These are phyloP conservation scores for Eclectus roratus DNA, from an alignment of 2,113 vertebrate genomes.

Conservation along the genomic window DNA sequence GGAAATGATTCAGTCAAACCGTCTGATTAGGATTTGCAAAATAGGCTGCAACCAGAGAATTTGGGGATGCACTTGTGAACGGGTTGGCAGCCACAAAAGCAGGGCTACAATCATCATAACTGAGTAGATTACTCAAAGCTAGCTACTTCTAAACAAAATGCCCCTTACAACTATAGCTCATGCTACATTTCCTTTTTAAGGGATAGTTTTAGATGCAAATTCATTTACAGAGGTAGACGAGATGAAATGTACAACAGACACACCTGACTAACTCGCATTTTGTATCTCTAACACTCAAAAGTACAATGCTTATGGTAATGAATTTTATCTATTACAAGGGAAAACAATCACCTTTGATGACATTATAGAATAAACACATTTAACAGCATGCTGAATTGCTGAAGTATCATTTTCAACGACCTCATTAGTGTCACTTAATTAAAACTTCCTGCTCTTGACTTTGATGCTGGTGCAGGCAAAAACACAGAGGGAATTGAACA, in stretches of 20 bases:
- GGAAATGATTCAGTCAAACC: neutral
- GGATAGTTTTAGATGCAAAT: slow-evolving; percentile 68
- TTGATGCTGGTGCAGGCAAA: slow-evolving; percentile 87
- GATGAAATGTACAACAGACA: slow-evolving; percentile 58
- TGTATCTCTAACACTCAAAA: slow-evolving; percentile 74
- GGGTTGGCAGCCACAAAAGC: neutral
- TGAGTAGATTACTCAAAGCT: slow-evolving; percentile 13
- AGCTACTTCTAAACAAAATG: slow-evolving; percentile 44
- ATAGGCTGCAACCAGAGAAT: neutral
- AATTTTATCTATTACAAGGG: slow-evolving; percentile 83
- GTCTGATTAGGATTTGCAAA: neutral
- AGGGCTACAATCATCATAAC: neutral
- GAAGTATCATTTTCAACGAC: slow-evolving; percentile 90
- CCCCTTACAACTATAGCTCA: slow-evolving; percentile 6
- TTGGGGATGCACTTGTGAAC: neutral
- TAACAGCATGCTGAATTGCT: slow-evolving; percentile 87
- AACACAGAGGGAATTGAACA: slow-evolving; percentile 86
- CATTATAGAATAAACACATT: slow-evolving; percentile 94
- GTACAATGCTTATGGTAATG: slow-evolving; percentile 84
- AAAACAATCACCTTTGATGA: slow-evolving; percentile 88
- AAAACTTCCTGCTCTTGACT: slow-evolving; percentile 93
- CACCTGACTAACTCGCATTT: slow-evolving; percentile 79
- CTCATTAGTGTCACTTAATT: slow-evolving; percentile 97
- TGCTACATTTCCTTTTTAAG: slow-evolving; percentile 56
- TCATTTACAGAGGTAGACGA: slow-evolving; percentile 69